Percentiles rank a stretch among this genome's conserved stretches.
Evolutionary conservation across 1,140 invertebrate genomes (phyloP).

Genomic region (Maniola jurtina): DNA sequence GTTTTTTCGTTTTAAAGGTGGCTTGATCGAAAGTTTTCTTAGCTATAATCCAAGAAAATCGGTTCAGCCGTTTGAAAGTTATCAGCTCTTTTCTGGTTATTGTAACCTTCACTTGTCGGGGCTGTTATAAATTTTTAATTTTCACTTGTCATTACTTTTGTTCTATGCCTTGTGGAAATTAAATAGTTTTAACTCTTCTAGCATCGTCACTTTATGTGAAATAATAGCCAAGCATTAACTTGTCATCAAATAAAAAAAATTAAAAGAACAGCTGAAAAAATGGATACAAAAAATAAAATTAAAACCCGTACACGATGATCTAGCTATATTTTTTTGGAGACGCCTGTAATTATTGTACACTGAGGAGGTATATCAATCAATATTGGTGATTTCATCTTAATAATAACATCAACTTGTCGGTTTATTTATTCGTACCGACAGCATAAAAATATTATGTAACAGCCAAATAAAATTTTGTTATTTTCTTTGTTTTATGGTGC

Average conservation of each 20-base stretch:
- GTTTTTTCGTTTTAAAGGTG: too few relatives aligned
- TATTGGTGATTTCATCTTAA: conserved; percentile 15
- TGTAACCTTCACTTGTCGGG: too few relatives aligned
- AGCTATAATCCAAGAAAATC: too few relatives aligned
- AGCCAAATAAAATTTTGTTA: neutral
- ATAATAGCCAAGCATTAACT: too few relatives aligned
- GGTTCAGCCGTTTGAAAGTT: too few relatives aligned
- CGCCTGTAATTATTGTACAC: conserved; percentile 11
- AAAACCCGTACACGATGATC: neutral
- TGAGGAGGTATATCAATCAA: conserved; percentile 8
- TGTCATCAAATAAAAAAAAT: neutral
- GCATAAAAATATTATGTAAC: conserved; percentile 5
- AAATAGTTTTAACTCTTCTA: too few relatives aligned
- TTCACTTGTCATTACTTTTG: too few relatives aligned
- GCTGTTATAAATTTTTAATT: too few relatives aligned
- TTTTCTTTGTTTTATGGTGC: neutral
- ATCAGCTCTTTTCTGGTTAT: too few relatives aligned
- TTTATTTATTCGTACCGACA: conserved; percentile 6
- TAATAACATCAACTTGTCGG: conserved; percentile 15
- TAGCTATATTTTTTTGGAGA: neutral
- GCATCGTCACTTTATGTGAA: too few relatives aligned
- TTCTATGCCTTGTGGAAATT: too few relatives aligned
- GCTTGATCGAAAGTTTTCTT: too few relatives aligned
- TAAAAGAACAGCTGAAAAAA: neutral
- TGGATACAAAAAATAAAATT: neutral